These are phyloP conservation scores for Mormyrops attenuatus DNA, from an alignment of 2,797 vertebrate species.

Conservation along the genomic window DNA sequence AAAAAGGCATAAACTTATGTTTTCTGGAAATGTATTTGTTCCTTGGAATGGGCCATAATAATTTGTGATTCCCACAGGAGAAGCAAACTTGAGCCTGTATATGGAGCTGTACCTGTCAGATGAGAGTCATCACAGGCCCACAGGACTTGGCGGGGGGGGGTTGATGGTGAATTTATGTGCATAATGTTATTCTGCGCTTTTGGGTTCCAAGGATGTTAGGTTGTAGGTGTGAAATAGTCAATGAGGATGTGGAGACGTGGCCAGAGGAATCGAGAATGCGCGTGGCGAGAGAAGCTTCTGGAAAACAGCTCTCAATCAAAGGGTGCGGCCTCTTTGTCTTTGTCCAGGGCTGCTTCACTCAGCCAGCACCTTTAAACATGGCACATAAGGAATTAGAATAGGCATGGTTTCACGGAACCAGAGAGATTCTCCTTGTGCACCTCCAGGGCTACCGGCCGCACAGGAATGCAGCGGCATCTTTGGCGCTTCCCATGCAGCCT, in stretches of 20 bases:
- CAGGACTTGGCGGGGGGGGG: not conserved
- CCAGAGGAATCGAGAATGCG: not conserved
- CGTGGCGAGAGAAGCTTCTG: not conserved
- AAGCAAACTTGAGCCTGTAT: not conserved
- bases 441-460: not conserved
- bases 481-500: not conserved
- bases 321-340: not conserved
- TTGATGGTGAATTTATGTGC: not conserved
- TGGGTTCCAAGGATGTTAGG: not conserved
- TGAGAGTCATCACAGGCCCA: not conserved
- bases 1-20: not conserved
- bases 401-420: not conserved
- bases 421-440: not conserved
- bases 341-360: not conserved
- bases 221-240: not conserved
- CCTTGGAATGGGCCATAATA: not conserved
- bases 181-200: not conserved
- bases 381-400: not conserved
- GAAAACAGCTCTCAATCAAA: not conserved
- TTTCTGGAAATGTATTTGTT: not conserved
- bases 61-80: not conserved
- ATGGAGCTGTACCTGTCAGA: not conserved
- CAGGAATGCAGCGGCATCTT: not conserved
- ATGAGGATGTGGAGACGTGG: not conserved
- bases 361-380: not conserved